Evolutionary conservation across 2,113 vertebrate genomes (phyloP), one percentile per base, ranked within the genome.

Genomic region (Rhombomys opimus): DNA sequence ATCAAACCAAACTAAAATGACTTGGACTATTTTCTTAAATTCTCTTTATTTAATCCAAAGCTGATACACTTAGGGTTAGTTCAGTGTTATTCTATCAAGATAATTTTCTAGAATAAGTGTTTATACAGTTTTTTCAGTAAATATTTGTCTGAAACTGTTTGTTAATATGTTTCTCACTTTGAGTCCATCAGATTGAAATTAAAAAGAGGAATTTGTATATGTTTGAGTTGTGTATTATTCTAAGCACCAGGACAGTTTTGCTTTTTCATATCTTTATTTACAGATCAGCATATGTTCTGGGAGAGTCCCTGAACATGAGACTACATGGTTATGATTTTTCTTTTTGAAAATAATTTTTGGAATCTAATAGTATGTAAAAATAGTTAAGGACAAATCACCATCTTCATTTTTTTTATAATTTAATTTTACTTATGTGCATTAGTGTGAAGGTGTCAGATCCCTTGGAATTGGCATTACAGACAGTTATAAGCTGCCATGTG

Each of bases 211-310:
- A 73, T 80, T 52, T 61, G 57, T 87, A 41, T 92, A 75, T 86
- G 93, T 96, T 82, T 57, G 10, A 50, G 27, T 95, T 87, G 81
- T 96, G 4, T 96, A 91, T 97, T 95, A 95, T 93, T 98, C 82
- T 93, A 96, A 32, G 41, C 87, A 77, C n/a, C 50, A 50, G 32
- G 11, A 94, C 77, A 97, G 77, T 94, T 73, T 92, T 84, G 30
- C 94, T 95, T 97, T 85, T 94, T 23, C 46, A 2, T 77, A 86
- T 87, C 94, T 97, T 97, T 96, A 95, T 95, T 97, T 97, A 97
- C 50, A 96, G 82, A 94, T 70, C 95, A 96, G 82, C 87, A 35
- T 97, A 90, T 94, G 93, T 93, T 89, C 93, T 95, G 93, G 23
- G 41, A 46, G 89, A 93, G 35, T 93, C 50, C 22, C 75, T 91